Base-by-base conservation (phyloP, 2,797 vertebrate genomes). In the Margarornis squamiger region DNA sequence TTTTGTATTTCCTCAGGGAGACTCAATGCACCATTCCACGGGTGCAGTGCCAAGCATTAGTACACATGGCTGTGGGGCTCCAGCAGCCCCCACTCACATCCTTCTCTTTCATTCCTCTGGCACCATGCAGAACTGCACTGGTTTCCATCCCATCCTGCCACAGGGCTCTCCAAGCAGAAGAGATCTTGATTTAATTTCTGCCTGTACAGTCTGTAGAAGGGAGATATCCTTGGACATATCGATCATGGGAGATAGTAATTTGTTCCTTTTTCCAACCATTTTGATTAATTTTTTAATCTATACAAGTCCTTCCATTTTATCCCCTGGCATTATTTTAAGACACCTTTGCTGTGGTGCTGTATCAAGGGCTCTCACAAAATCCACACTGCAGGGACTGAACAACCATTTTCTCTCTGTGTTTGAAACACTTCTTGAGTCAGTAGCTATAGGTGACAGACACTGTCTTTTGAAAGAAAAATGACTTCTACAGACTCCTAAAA, bases 1-100 rank as follows among this genome's bases (percentile, higher is more conserved):
- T 48, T 32, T 12, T 0, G 1, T 0, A 0, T 23, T 57, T 58
- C 27, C 38, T 18, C 13, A 10, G 22, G 14, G 63, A 48, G 43
- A 58, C 15, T 2, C 5, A 7, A 17, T 38, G 26, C 49, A 9
- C 10, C 36, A 9, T 29, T 29, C 18, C 63, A 38, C 26, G 41
- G 14, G 32, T 1, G 26, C 30, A 3, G 8, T 22, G 36, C 30
- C 0, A 4, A 54, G 34, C 0, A 2, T 51, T 10, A 5, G 52
- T 2, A 6, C 2, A 2, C 5, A 6, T 0, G 0, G 5, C 36
- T 1, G 1, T 0, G 0, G 46, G 43, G 29, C 19, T 70, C 34
- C 41, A 59, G 52, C 30, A 43, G 57, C 7, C 27, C 23, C 36
- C 1, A 1, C 39, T 29, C 15, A 1, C 36, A 49, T 20, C 43